Base-by-base conservation (phyloP, 1,140 invertebrate species). In the Oryctes rhinoceros region DNA sequence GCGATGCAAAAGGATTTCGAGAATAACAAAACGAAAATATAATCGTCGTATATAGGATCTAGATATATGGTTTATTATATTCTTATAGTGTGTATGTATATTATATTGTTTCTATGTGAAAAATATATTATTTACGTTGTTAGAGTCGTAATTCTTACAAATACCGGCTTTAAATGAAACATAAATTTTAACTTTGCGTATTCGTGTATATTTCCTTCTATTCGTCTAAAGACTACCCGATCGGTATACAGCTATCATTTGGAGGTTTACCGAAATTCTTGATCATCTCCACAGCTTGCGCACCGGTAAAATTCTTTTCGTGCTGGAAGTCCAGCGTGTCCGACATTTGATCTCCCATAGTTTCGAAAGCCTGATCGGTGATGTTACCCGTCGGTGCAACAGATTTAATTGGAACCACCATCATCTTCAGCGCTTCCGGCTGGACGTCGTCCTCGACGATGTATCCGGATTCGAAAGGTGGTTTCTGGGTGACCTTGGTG, bases 281-380 rank as follows among this genome's bases (percentile, higher is more conserved):
- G 18, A 89, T 79, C 44, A 82, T 81, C 24, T 83, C 79, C 7
- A 83, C 79, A 3, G 88, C 88, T 24, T 88, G 75, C 15, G 80
- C 77, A 6, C 89, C 89, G 62, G 65, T 86, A 53, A 84, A 85
- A 30, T 88, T 81, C 78, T 85, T 88, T 67, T 84, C 75, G 9
- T 83, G 78, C 18, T 80, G 81, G 0, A 83, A 88, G 80, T 90
- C 89, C 67, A 90, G 79, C 4, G 84, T 84, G 48, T 86, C 82
- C 0, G 85, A 84, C 11, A 88, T 80, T 11, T 82, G 20, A 80
- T 89, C 89, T 20, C 89, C 89, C 78, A 84, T 79, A 78, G 87
- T 83, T 80, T 88, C 87, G 79, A 86, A 89, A 3, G 87, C 88
- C 75, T 80, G 82, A 82, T 90, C 89, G 35, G 89, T 88, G 80